These are phyloP conservation scores for Diadumene lineata DNA, from an alignment of 92 coral and sea anemone genomes.

Conservation along the genomic window DNA sequence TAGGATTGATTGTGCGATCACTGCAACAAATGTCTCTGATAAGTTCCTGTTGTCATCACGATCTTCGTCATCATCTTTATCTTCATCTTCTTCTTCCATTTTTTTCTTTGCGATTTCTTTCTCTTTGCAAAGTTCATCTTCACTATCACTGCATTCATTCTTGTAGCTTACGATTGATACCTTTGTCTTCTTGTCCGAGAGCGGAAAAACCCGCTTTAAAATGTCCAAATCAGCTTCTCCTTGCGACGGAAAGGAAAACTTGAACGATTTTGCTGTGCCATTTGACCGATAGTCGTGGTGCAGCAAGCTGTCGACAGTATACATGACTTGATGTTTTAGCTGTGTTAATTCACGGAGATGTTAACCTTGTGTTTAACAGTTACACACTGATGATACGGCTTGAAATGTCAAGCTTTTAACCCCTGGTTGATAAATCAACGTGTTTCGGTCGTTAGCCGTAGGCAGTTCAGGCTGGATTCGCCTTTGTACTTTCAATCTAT, in stretches of 20 bases:
- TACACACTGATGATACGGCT: constrained; percentile 18
- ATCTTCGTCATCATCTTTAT: constrained; percentile 48
- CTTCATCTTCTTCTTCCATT: constrained; percentile 44
- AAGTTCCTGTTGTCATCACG: constrained; percentile 63
- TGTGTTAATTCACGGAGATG: constrained; percentile 19
- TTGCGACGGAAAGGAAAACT: constrained; percentile 46
- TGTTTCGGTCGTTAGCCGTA: constrained; percentile 45
- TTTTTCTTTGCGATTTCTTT: constrained; percentile 17
- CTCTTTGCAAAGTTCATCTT: constrained; percentile 1
- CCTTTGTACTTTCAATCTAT: constrained; percentile 65
- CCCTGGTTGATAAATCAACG: constrained; percentile 35
- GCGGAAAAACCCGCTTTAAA: constrained; percentile 18
- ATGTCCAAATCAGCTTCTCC: constrained; percentile 47
- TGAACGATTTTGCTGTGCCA: constrained; percentile 47
- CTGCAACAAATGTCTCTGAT: constrained; percentile 96
- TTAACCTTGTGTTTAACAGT: constrained; percentile 19
- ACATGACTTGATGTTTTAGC: constrained; percentile 18
- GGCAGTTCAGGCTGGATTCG: constrained; percentile 65
- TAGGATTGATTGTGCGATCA: constrained; percentile 90
- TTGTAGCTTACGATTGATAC: constrained; percentile 16
- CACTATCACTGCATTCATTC: constrained; percentile 18
- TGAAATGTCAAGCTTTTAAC: constrained; percentile 38
- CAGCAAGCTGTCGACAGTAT: constrained; percentile 40
- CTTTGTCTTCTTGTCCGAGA: constrained; percentile 16
- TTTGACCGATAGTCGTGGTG: constrained; percentile 46